A percentile compares a stretch with the other conserved stretches of the same genome.
phyloP scores from a whole-genome alignment of 2,888 invertebrate genomes.

The Craniophora ligustri region DNA sequence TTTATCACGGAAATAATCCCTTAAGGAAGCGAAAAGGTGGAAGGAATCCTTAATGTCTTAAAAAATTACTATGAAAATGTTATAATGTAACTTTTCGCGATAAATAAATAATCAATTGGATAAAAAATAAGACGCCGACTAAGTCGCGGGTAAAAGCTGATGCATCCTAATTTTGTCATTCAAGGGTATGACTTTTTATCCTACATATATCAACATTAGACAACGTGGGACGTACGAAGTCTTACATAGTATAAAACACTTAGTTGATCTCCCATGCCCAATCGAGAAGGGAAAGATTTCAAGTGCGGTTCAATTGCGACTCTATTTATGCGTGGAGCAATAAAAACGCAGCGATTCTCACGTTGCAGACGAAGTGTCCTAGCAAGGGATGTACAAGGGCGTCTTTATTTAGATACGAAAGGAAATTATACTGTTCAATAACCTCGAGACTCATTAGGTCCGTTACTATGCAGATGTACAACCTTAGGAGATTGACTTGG shows the following conservation, averaged over 20 bases:
- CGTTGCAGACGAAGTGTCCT: slow-evolving; percentile 25
- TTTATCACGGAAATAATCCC: no score
- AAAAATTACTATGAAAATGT: no score
- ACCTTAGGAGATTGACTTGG: neutral
- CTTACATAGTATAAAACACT: slow-evolving; percentile 32
- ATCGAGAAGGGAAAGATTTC: slow-evolving; percentile 20
- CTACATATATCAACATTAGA: no score
- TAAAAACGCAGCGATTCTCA: slow-evolving; percentile 20
- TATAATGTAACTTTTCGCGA: no score
- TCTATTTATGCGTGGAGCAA: slow-evolving; percentile 32
- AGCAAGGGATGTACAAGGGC: slow-evolving; percentile 44
- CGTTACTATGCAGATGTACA: slow-evolving; percentile 20
- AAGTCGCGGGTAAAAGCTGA: no score
- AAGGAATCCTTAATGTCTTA: no score
- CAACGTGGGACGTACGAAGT: no score
- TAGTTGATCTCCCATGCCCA: slow-evolving; percentile 26
- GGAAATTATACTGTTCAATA: slow-evolving; percentile 35
- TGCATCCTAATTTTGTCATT: no score
- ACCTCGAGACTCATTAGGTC: slow-evolving; percentile 21
- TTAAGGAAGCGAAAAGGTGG: no score
- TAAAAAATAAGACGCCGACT: no score
- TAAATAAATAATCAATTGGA: no score
- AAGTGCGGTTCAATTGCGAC: slow-evolving; percentile 19
- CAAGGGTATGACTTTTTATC: no score
- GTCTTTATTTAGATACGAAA: slow-evolving; percentile 38